A percentile compares a stretch with the other conserved stretches of the same genome.
Evolutionary conservation across 2,888 invertebrate genomes (phyloP).

Genomic region (Axea sp.): DNA sequence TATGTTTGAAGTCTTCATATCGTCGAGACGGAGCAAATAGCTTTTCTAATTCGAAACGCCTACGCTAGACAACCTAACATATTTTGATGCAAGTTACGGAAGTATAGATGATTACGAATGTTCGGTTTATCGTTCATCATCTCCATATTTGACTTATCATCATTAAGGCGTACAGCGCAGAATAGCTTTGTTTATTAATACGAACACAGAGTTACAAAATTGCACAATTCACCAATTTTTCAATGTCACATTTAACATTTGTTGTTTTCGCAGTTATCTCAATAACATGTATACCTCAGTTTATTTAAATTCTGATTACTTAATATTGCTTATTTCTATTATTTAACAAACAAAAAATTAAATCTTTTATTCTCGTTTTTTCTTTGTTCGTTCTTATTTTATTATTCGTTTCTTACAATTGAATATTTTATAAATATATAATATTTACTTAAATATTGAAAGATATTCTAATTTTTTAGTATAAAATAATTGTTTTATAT

Average conservation of each 20-base stretch:
- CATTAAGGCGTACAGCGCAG: slow-evolving; percentile 22
- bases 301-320: too few relatives aligned
- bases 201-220: slow-evolving; percentile 15
- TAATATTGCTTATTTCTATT: too few relatives aligned
- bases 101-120: slow-evolving; percentile 49
- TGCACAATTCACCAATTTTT: slow-evolving; percentile 20
- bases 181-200: slow-evolving; percentile 44
- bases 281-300: too few relatives aligned
- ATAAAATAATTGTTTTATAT: too few relatives aligned
- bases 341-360: too few relatives aligned
- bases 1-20: slow-evolving; percentile 22
- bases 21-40: slow-evolving; percentile 23
- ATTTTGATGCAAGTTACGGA: slow-evolving; percentile 38
- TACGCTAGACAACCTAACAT: slow-evolving; percentile 49
- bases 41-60: slow-evolving; percentile 47
- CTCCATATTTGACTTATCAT: slow-evolving; percentile 34
- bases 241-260: slow-evolving; percentile 34
- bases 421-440: too few relatives aligned
- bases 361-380: too few relatives aligned
- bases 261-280: slow-evolving; percentile 11
- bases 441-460: too few relatives aligned
- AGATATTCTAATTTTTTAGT: too few relatives aligned
- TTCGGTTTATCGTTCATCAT: slow-evolving; percentile 37
- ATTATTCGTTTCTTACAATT: too few relatives aligned
- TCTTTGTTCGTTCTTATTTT: too few relatives aligned